Evolutionary conservation across 2,113 vertebrate genomes (phyloP), one percentile per base, ranked within the genome.

Genomic region (Forbesichthys agassizii): DNA sequence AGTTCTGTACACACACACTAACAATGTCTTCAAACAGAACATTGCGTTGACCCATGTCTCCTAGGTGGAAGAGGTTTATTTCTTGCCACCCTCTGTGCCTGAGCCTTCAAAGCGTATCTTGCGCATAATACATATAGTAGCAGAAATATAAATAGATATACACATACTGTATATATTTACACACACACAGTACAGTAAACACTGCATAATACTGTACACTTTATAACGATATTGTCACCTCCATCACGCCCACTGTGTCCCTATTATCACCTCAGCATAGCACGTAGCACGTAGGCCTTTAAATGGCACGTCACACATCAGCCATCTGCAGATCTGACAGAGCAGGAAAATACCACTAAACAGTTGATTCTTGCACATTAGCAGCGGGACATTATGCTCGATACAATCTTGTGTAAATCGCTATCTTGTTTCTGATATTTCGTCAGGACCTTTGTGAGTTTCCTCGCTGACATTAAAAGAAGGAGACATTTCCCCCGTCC

Each of bases 401-500:
- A 60, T n/a, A n/a, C 61, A 65, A 48, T 68, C 10, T 48, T 18
- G 33, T 18, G 33, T 16, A 60, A 69, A 75, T 80, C 58, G 51
- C 52, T 49, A 33, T 33, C 55, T 75, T 49, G 64, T 48, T 63
- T 33, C 56, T 61, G 68, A 52, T 69, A 48, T 69, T 71, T 66
- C 60, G 33, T 47, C 0, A 33, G 78, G 79, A 78, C 83, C 71
- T 85, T 82, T 83, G 69, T 20, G 63, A 5, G 69, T 68, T 9
- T 64, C 64, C 80, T 75, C 42, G 67, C 68, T 86, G 84, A 88
- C 81, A 86, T 82, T 84, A 83, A 86, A 72, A 74, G 75, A 73
- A 58, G 48, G 72, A 85, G 84, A 81, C 79, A 80, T 86, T 88
- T 80, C 79, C 27, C 27, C 27, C 69, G 81, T 82, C 81, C 78